Percentiles rank a stretch among this genome's conserved stretches.
These are phyloP conservation scores for Tubulanus polymorphus DNA, from an alignment of 2,888 invertebrate genomes.

Conservation along the genomic window DNA sequence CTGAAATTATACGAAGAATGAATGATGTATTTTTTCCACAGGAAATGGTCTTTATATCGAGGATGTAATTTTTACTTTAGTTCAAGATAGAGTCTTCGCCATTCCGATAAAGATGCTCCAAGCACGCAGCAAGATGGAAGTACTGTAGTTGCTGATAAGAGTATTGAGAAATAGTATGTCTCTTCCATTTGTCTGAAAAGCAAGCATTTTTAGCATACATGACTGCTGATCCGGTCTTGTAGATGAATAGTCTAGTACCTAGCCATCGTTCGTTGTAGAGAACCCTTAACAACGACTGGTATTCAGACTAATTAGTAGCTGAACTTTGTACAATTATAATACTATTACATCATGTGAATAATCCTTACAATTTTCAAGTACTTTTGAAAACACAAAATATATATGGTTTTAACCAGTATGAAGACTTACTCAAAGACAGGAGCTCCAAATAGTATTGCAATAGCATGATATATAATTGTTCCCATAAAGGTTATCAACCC, in stretches of 20 bases:
- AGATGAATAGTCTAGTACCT: too few relatives aligned
- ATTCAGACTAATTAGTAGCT: background rate
- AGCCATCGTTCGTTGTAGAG: background rate
- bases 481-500: background rate
- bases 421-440: conserved; percentile 35
- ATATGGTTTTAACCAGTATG: background rate
- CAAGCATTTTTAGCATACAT: too few relatives aligned
- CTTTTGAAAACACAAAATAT: background rate
- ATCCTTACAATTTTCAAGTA: background rate
- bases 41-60: too few relatives aligned
- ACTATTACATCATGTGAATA: too few relatives aligned
- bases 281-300: background rate
- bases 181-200: conserved; percentile 33
- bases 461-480: conserved; percentile 24
- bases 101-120: conserved; percentile 25
- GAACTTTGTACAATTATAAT: background rate
- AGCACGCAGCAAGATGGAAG: conserved; percentile 30
- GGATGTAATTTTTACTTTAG: conserved; percentile 24
- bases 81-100: conserved; percentile 28
- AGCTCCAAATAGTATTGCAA: conserved; percentile 43
- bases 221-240: too few relatives aligned
- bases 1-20: conserved; percentile 23
- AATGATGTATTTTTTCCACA: too few relatives aligned
- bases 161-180: conserved; percentile 43
- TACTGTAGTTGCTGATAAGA: conserved; percentile 29